Base-by-base conservation (phyloP, 1,140 invertebrate species). In the Centruroides sculpturatus region DNA sequence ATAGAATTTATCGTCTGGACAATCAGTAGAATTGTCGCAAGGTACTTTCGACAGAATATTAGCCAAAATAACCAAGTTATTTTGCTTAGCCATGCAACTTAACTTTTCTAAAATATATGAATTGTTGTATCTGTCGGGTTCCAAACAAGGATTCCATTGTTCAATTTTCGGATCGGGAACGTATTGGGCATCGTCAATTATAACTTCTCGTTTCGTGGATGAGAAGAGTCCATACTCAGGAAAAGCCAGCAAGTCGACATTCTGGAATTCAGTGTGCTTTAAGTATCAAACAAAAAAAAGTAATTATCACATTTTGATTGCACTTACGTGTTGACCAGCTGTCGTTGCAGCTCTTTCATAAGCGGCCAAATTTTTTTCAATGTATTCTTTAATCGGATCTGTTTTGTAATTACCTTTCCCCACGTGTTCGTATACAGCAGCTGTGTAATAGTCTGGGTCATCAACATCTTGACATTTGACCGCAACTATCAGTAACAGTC, bases 231-330 rank as follows among this genome's bases (percentile, higher is more conserved):
- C 47, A 13, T 55, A 76, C 72, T 92, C 89, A 0, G 89, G 89
- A 69, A 92, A 91, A 3, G 91, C 84, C 4, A 92, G 76, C 10
- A 93, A 88, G 64, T 91, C 83, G 0, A 78, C 80, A 56, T 75
- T 71, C 82, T 87, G 62, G n/a, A 57, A 53, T 41, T 5, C 8
- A 41, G 8, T 41, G 8, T 1, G 8, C 8, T 41, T 41, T 6
- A 41, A 41, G 5, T 41, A 41, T 41, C 41, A 8, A 8, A 41
- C 5, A 41, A 41, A 41, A 41, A n/a, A 41, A 41, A 41, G 8
- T 41, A 41, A 41, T 41, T 41, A 41, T 6, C 5, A 41, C 8
- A 41, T 41, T 41, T 41, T 41, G 41, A 23, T 23, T 23, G 23
- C 23, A 23, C 41, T 41, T 41, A 41, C 41, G 41, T 41, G 41